Evolutionary conservation across 2,797 vertebrate species (phyloP), one percentile per base, ranked within the genome.

Genomic region (Buceros bicornis): DNA sequence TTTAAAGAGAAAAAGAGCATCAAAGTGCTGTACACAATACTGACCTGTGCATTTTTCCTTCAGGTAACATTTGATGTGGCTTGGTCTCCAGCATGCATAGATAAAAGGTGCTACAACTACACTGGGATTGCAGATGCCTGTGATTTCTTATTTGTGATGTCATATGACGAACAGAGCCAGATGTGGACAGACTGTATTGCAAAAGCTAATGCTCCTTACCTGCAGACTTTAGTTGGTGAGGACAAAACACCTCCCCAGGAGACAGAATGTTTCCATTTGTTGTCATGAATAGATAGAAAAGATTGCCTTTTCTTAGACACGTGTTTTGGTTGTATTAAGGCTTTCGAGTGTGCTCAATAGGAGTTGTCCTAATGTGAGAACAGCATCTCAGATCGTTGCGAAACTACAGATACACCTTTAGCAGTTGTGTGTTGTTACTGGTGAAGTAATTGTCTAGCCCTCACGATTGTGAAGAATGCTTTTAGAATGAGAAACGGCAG

Each of bases 81-180:
- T 92, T 99, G 99, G 99, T 99, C 99, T 82, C 99, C 99, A 78
- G 97, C 98, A 54, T 98, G 98, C 77, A 98, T 99, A 48, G 99
- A 99, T 90, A 97, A 96, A 87, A 99, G 99, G 67, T 99, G 99
- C 95, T 99, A 99, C 88, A 99, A 99, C 97, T 99, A 99, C 64
- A 96, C 98, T 42, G 97, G 97, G 71, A 99, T 99, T 84, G 99
- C 99, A 31, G 97, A 98, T 42, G 98, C 98, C 87, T 99, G 99
- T 72, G 99, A 99, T 98, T 98, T 99, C 95, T 86, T 99, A 62
- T 99, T 99, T 95, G 99, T 99, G 84, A 99, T 99, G 99, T 99
- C 99, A 11, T 99, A 99, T 3, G 99, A 99, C 64, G 99, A 99
- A 92, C 99, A 99, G 97, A 99, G 99, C 97, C 99, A 99, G 97